phyloP scores from a whole-genome alignment of 2,113 vertebrate species.

The Jacana jacana region DNA sequence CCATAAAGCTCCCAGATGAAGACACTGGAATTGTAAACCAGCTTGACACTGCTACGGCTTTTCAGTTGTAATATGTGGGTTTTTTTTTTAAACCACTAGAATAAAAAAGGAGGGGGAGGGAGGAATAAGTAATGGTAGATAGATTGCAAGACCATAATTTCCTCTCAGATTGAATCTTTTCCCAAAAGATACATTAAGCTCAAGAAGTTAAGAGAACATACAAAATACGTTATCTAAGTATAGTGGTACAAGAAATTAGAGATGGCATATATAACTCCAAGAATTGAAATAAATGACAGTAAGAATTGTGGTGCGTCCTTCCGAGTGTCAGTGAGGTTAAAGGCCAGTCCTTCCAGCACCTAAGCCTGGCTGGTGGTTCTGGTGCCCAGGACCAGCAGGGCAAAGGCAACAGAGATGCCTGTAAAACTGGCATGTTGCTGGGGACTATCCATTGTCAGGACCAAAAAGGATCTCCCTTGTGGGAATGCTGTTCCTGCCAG shows the following conservation, averaged over 20 bases:
- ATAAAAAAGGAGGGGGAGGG: not conserved
- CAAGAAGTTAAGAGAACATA: not conserved
- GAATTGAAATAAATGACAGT: not conserved
- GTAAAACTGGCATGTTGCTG: constrained; percentile 71
- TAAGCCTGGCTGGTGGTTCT: constrained; percentile 52
- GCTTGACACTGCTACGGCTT: not conserved
- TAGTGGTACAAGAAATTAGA: not conserved
- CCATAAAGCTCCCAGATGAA: not conserved
- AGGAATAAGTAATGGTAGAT: not conserved
- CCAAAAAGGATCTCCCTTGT: not conserved
- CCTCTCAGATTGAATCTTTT: not conserved
- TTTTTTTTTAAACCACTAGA: not conserved
- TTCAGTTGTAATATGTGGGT: not conserved
- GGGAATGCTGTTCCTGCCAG: not conserved
- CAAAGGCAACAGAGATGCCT: constrained; percentile 69
- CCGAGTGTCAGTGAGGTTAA: constrained; percentile 36
- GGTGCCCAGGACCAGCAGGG: constrained; percentile 70
- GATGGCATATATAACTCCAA: not conserved
- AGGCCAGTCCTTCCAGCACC: constrained; percentile 72
- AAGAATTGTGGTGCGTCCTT: not conserved
- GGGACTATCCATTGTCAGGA: not conserved
- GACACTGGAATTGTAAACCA: not conserved
- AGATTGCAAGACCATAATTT: not conserved
- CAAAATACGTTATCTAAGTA: not conserved
- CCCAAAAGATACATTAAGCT: not conserved